Percentiles rank a stretch among this genome's conserved stretches.
Conservation (phyloP, 2,113 vertebrate genomes). For the Enhydra lutris region DNA sequence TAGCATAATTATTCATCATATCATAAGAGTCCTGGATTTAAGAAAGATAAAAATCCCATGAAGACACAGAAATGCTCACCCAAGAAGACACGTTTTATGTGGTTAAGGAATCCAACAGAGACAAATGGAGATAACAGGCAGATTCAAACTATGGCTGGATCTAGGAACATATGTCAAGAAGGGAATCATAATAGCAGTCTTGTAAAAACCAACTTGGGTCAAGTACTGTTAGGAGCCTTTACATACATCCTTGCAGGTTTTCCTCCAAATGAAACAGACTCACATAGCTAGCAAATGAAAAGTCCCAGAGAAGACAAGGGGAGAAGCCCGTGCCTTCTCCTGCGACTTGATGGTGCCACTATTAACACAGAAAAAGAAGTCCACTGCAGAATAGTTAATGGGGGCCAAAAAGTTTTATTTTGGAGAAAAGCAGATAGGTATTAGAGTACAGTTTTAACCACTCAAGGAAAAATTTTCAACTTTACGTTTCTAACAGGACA, state of each 20-base stretch:
- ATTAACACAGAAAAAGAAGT: not conserved
- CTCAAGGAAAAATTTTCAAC: conserved; percentile 5
- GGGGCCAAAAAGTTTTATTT: not conserved
- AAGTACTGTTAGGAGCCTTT: not conserved
- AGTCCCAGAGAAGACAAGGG: not conserved
- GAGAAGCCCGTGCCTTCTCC: not conserved
- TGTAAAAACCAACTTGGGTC: not conserved
- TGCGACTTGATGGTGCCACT: not conserved
- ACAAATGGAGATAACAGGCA: not conserved
- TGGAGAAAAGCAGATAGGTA: not conserved
- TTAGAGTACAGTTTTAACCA: not conserved
- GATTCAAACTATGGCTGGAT: not conserved
- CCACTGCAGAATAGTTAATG: not conserved
- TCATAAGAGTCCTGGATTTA: not conserved
- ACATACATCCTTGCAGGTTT: not conserved
- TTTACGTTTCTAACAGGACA: conserved; percentile 56
- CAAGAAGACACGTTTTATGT: not conserved
- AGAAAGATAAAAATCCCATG: not conserved
- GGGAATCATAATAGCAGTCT: not conserved
- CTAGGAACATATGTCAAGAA: not conserved
- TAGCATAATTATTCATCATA: not conserved
- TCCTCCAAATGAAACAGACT: not conserved
- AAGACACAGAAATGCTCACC: not conserved
- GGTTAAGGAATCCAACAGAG: not conserved
- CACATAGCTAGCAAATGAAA: not conserved